These are phyloP conservation scores for Psittacula echo DNA, from an alignment of 2,797 vertebrate genomes.

Conservation along the genomic window DNA sequence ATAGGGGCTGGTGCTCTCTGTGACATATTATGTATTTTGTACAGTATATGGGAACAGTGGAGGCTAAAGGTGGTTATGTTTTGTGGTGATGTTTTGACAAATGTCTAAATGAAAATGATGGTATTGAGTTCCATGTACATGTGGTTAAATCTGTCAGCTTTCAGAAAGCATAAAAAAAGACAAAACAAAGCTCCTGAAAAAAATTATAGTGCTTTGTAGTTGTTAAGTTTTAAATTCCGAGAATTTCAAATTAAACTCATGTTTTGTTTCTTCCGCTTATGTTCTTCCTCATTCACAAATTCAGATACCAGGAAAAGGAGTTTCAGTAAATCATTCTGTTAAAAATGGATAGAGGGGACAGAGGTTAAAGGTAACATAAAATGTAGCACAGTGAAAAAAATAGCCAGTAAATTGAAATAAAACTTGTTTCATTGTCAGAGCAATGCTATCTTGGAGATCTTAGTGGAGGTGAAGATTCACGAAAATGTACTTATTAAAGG, in stretches of 20 bases:
- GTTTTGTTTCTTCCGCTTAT: not conserved
- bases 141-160: not conserved
- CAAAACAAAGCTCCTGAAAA: not conserved
- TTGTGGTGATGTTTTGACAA: not conserved
- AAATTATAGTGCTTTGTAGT: not conserved
- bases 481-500: not conserved
- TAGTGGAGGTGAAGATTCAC: not conserved
- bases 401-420: not conserved
- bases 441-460: not conserved
- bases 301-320: not conserved
- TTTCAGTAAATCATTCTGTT: not conserved
- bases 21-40: not conserved
- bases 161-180: not conserved
- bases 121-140: accelerated
- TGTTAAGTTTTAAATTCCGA: not conserved
- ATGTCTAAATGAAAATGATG: not conserved
- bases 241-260: not conserved
- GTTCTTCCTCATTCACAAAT: not conserved
- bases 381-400: not conserved
- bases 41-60: not conserved
- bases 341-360: not conserved
- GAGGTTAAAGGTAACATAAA: not conserved
- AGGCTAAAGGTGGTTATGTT: not conserved
- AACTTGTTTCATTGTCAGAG: not conserved
- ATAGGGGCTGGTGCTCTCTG: not conserved